Evolutionary conservation across 2,113 vertebrate genomes (phyloP), one percentile per base, ranked within the genome.

Genomic region (Epinephelus moara): DNA sequence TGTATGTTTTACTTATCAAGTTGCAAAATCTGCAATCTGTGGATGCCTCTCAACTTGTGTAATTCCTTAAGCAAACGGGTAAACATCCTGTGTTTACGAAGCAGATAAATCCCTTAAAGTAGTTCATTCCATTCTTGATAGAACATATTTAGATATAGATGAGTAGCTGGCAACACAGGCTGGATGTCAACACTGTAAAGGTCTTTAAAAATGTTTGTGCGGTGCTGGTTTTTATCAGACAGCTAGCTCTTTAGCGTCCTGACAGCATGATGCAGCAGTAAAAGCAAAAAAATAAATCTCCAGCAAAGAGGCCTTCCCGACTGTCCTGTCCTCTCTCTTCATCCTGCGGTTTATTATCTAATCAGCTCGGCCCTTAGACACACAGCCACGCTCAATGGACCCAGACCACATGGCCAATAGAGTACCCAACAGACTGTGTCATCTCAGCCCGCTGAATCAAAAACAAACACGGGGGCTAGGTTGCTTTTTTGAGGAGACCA

Each of bases 351-450:
- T 93, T 94, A 94, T 94, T 94, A 93, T 94, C 91, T 94, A 94
- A 95, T 94, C 91, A 92, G 90, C 64, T 86, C 71, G 60, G 90
- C 84, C 87, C 88, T 92, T 84, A 84, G 91, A 95, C 91, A 91
- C 92, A 86, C 91, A 85, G 88, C 90, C 92, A 89, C 75, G 88
- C 86, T 95, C 92, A 93, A 85, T 95, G 93, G 94, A 95, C 91
- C 94, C 89, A 93, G 89, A 94, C 94, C 92, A 89, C 94, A 95
- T 90, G 95, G 94, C 93, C 94, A 95, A 95, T 95, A 93, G 94
- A 96, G 94, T 88, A 90, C 91, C 93, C 92, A 95, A 92, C 93
- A 94, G 94, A 94, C 94, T 96, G 95, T 95, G 94, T 95, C 95
- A 94, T 95, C 93, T 91, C 90, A 93, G 89, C 92, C 92, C 77